These are phyloP conservation scores for Anabas testudineus DNA, from an alignment of 2,797 vertebrate species.

Conservation along the genomic window DNA sequence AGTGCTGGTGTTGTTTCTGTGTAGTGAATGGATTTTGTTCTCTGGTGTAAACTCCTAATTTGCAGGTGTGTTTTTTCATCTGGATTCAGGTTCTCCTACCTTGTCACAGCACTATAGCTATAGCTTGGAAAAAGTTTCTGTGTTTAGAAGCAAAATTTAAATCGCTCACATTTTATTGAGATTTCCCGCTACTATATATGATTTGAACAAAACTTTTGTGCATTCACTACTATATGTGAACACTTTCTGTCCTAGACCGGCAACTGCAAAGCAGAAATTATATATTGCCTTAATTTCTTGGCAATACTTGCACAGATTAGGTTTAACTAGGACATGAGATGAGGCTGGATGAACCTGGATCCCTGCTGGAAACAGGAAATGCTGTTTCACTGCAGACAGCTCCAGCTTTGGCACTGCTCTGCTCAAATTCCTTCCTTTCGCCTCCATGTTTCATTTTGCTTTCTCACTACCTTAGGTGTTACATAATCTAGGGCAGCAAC, in stretches of 20 bases:
- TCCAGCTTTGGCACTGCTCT: conserved; percentile 82
- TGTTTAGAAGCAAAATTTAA: conserved; percentile 8
- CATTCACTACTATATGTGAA: conserved; percentile 15
- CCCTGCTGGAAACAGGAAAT: conserved; percentile 86
- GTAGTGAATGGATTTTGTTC: conserved; percentile 89
- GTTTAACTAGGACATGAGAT: conserved; percentile 49
- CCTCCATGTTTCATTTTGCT: conserved; percentile 83
- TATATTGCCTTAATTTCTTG: conserved; percentile 13
- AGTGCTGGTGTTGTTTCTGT: conserved; percentile 91
- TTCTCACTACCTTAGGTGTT: conserved; percentile 69
- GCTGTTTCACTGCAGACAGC: conserved; percentile 84
- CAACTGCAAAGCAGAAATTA: conserved; percentile 23
- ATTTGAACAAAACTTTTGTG: conserved; percentile 10
- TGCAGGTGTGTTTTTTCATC: conserved; percentile 85
- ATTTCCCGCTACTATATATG: neutral
- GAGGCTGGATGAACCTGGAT: conserved; percentile 86
- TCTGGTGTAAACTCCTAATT: conserved; percentile 89
- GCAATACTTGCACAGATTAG: conserved; percentile 30
- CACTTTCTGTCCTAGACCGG: conserved; percentile 11
- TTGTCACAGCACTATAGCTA: conserved; percentile 68
- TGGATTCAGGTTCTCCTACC: conserved; percentile 95
- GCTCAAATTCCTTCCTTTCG: conserved; percentile 77
- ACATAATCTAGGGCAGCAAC: conserved; percentile 64
- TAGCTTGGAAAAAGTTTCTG: conserved; percentile 1
- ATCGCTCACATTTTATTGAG: conserved; percentile 11